phyloP scores from a whole-genome alignment of 2,888 invertebrate genomes.

The Frankliniella fusca region DNA sequence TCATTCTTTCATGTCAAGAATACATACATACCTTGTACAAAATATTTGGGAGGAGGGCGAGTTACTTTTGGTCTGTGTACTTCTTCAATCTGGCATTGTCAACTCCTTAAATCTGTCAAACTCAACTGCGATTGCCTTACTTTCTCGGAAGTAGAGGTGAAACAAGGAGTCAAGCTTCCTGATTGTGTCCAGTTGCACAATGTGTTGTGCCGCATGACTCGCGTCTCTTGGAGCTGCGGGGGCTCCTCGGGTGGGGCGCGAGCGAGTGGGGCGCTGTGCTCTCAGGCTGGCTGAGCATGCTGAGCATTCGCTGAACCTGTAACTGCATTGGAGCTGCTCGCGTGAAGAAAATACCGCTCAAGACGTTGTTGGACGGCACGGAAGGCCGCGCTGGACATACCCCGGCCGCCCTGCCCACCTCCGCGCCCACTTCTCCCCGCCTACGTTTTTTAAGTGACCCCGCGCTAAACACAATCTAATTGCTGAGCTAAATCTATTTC shows the following conservation, averaged over 20 bases:
- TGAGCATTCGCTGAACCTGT: not conserved
- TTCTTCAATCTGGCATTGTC: not conserved
- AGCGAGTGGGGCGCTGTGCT: not conserved
- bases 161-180: too few species aligned
- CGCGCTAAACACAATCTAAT: too few species aligned
- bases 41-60: not conserved
- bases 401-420: too few species aligned
- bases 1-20: not conserved
- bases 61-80: not conserved
- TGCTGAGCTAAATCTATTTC: too few species aligned
- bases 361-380: not conserved
- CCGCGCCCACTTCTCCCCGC: not conserved
- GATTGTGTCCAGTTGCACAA: not conserved
- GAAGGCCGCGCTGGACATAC: not conserved
- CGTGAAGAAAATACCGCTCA: not conserved
- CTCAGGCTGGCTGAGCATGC: not conserved
- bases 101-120: not conserved
- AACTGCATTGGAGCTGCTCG: not conserved
- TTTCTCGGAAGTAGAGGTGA: too few species aligned
- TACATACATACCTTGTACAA: not conserved
- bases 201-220: too few species aligned
- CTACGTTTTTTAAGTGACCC: not conserved
- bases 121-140: too few species aligned
- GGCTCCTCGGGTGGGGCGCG: not conserved
- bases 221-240: too few species aligned